These are phyloP conservation scores for Tetramorium parvispinum DNA, from an alignment of 1,140 invertebrate genomes.

Conservation along the genomic window DNA sequence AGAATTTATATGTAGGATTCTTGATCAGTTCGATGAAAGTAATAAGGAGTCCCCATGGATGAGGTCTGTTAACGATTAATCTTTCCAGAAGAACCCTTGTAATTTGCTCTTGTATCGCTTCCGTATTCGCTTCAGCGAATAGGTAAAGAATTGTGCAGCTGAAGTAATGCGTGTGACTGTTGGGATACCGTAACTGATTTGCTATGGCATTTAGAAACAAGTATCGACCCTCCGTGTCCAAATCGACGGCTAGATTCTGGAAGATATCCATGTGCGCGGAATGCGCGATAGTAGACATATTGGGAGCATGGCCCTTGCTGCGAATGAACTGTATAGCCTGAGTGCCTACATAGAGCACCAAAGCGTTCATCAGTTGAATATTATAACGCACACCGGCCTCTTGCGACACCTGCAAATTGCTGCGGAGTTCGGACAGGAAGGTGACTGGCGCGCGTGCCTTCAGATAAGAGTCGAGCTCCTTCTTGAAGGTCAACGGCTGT, in stretches of 20 bases:
- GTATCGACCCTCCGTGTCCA: slow-evolving; percentile 98
- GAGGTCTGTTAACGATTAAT: slow-evolving; percentile 98
- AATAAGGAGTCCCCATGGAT: slow-evolving; percentile 99
- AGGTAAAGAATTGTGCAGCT: slow-evolving; percentile 98
- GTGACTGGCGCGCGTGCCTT: slow-evolving; percentile 97
- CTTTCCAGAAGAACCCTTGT: slow-evolving; percentile 97
- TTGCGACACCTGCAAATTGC: slow-evolving; percentile 94
- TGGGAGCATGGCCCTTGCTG: slow-evolving; percentile 95
- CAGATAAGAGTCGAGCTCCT: slow-evolving; percentile 98
- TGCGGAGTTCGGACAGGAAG: slow-evolving; percentile 96
- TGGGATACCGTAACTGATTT: slow-evolving; percentile 99
- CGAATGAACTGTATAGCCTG: slow-evolving; percentile 97
- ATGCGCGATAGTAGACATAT: slow-evolving; percentile 98
- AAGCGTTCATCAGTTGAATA: slow-evolving; percentile 97
- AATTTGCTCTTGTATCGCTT: slow-evolving; percentile 97
- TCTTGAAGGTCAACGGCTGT: slow-evolving; percentile 95
- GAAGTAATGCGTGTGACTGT: slow-evolving; percentile 99
- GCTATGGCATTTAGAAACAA: slow-evolving; percentile 99
- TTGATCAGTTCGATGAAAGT: slow-evolving; percentile 99
- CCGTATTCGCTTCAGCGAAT: slow-evolving; percentile 98
- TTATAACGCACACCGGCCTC: slow-evolving; percentile 97
- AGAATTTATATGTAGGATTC: slow-evolving; percentile 99
- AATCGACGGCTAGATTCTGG: slow-evolving; percentile 98
- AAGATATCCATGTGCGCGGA: slow-evolving; percentile 99
- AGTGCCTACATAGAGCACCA: slow-evolving; percentile 98